Evolutionary conservation across 2,888 invertebrate genomes (phyloP), one percentile per base, ranked within the genome.

Genomic region (Drepana falcataria): DNA sequence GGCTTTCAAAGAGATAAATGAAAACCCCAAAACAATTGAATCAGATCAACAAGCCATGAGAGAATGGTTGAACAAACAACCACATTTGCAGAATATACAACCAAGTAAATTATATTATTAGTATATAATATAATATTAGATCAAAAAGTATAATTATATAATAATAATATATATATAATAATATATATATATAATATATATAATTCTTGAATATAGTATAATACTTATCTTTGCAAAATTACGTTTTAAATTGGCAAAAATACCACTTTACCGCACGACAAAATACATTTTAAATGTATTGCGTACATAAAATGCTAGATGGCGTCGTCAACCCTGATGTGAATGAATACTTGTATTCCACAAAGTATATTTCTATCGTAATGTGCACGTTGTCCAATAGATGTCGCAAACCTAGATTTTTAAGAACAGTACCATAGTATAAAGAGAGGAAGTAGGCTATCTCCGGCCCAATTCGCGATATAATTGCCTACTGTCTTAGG

Each of bases 51-150:
- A 69, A 56, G 79, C 83, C 40, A 69, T 92, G 1, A 81, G 77
- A 61, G 81, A 86, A 3, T 93, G 93, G 93, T 64, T 92, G 3
- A 69, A 67, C n/a, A 87, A 91, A 60, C 92, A 92, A 67, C 90
- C 92, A 2, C 92, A 92, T 69, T 69, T 93, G 33, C 64, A 76
- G 55, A 70, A 72, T 48, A 77, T 88, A 1, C 72, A 86, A 60
- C 81, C 83, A 53, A 73, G 92, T 92, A 77, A 81, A 84, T 77
- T 35, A 5, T 2, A 9, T 2, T 4, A 48, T n/a, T 53, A 37
- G 6, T 37, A 3, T 5, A 37, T 37, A 37, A 21, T 21, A 21
- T 21, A 21, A 21, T 21, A 21, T 21, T 21, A 21, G 21, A 21
- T 21, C 21, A 21, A 21, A 21, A 21, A 21, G 21, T 21, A 21